These are phyloP conservation scores for Enteromius treurensis DNA, from an alignment of 2,797 vertebrate species.

Conservation along the genomic window DNA sequence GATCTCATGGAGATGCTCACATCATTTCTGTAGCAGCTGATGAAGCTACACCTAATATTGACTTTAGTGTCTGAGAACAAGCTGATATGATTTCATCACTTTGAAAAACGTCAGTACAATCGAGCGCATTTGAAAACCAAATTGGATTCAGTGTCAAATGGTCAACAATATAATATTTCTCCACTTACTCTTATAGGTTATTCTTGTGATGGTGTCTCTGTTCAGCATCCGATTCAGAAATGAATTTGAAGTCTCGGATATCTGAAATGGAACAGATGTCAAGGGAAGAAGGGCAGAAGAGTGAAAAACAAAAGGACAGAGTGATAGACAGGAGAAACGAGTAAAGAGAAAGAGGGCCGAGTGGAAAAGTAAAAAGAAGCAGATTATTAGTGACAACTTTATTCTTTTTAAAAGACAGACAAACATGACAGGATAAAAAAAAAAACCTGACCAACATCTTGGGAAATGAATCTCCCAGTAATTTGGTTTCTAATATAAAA, in stretches of 20 bases:
- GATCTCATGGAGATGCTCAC: background rate
- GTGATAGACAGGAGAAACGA: slow-evolving; percentile 11
- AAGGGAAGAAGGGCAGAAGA: background rate
- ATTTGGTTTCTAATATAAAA: background rate
- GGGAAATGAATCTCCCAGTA: background rate
- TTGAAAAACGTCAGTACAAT: background rate
- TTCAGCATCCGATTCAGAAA: slow-evolving; percentile 99
- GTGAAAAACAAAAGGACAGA: slow-evolving; percentile 9
- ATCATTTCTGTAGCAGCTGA: background rate
- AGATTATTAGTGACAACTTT: slow-evolving; percentile 34
- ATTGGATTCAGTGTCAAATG: background rate
- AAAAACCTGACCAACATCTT: background rate
- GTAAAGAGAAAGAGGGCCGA: no score
- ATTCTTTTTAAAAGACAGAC: slow-evolving; percentile 12
- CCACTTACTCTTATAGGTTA: slow-evolving; percentile 99
- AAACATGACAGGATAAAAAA: background rate
- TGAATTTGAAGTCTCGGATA: slow-evolving; percentile 95
- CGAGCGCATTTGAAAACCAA: background rate
- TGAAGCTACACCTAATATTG: background rate
- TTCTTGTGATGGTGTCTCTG: slow-evolving; percentile 99
- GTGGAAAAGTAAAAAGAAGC: slow-evolving; percentile 6
- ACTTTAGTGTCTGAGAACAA: background rate
- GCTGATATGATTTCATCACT: background rate
- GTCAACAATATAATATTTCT: slow-evolving; percentile 2
- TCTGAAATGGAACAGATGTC: slow-evolving; percentile 73